Evolutionary conservation across 2,113 vertebrate species (phyloP).

Genomic region (Etheostoma spectabile): DNA sequence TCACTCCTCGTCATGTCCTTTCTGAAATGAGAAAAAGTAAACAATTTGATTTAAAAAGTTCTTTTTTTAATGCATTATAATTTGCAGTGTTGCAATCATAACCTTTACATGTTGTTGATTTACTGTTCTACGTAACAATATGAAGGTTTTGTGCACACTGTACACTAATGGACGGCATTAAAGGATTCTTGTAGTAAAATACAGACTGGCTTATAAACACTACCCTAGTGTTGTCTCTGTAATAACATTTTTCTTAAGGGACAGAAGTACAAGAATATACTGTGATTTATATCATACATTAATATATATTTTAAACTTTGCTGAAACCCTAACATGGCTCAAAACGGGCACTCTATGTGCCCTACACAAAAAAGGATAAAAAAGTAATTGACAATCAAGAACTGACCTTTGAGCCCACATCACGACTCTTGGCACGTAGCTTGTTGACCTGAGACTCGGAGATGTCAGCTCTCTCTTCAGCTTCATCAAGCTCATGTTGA

Average conservation of each 20-base stretch:
- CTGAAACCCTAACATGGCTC: rapidly evolving
- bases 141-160: background rate
- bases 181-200: background rate
- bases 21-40: slow-evolving; percentile 68
- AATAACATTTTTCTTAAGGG: background rate
- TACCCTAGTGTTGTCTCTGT: background rate
- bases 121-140: background rate
- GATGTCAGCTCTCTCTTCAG: slow-evolving; percentile 82
- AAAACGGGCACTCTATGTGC: background rate
- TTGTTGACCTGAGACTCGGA: slow-evolving; percentile 85
- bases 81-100: background rate
- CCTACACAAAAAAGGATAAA: background rate
- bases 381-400: background rate
- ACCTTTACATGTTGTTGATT: background rate
- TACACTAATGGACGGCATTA: background rate
- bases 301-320: background rate
- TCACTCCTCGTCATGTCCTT: slow-evolving; percentile 81
- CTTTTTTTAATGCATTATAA: background rate
- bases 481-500: slow-evolving; percentile 81
- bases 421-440: slow-evolving; percentile 80
- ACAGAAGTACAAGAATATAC: background rate
- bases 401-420: slow-evolving; percentile 78
- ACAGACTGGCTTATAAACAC: background rate
- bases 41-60: background rate
- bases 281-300: background rate